Conservation (phyloP, 1,140 invertebrate genomes). For the Himalopsyche phryganea region DNA sequence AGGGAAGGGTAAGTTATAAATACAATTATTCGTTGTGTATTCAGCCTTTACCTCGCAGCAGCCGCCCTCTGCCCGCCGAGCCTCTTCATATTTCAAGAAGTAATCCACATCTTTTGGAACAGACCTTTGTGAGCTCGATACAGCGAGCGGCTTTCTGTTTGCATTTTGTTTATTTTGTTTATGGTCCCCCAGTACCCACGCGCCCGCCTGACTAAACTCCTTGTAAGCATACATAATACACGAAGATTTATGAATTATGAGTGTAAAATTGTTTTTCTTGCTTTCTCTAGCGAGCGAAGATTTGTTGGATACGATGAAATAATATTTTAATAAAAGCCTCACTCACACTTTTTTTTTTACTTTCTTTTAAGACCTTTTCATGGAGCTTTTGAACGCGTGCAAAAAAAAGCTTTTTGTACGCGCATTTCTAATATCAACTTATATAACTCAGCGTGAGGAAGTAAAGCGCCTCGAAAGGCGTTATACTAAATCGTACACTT, state of each 20-base stretch:
- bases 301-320: conserved; percentile 26
- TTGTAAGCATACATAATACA: no score
- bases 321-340: conserved; percentile 31
- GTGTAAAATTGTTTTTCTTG: conserved; percentile 27
- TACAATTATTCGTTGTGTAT: no score
- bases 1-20: no score
- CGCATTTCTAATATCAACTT: conserved; percentile 7
- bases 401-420: conserved; percentile 4
- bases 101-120: conserved; percentile 24
- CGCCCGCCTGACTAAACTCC: neutral
- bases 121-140: no score
- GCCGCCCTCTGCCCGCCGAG: neutral
- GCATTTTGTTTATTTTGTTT: conserved; percentile 27
- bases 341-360: conserved; percentile 1
- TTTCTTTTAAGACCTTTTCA: conserved; percentile 5
- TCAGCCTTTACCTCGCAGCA: no score
- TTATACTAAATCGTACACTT: no score
- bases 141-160: conserved; percentile 15
- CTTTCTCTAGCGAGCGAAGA: conserved; percentile 6
- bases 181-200: conserved; percentile 6
- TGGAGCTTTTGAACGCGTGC: neutral
- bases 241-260: conserved; percentile 30
- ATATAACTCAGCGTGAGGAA: neutral
- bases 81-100: conserved; percentile 25
- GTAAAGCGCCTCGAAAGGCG: no score